phyloP scores from a whole-genome alignment of 2,113 vertebrate genomes.

The Myotis brandtii region DNA sequence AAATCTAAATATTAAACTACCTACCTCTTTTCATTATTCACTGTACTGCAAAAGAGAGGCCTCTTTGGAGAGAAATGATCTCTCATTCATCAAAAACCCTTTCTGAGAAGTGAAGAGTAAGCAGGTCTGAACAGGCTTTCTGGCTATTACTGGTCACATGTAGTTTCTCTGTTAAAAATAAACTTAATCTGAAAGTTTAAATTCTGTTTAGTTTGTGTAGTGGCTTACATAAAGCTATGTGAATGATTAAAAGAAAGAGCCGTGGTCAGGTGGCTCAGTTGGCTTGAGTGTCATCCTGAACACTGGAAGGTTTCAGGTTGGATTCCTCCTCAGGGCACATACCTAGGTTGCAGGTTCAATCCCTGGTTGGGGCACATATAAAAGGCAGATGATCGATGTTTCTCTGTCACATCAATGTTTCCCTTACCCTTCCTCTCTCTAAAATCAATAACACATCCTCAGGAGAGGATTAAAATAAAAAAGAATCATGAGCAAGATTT shows the following conservation, averaged over 20 bases:
- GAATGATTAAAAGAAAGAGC: slow-evolving; percentile 16
- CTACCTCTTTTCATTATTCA: slow-evolving; percentile 66
- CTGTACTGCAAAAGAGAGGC: slow-evolving; percentile 47
- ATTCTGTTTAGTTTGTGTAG: not conserved
- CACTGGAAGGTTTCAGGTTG: not conserved
- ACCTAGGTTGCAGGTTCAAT: too few relatives aligned
- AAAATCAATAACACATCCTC: not conserved
- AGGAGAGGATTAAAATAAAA: not conserved
- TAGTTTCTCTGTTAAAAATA: slow-evolving; percentile 1
- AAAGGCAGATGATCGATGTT: too few relatives aligned
- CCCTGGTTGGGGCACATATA: too few relatives aligned
- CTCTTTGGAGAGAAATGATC: slow-evolving; percentile 62
- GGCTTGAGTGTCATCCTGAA: not conserved
- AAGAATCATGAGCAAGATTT: not conserved
- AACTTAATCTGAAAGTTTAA: not conserved
- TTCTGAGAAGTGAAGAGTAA: not conserved
- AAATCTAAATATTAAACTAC: slow-evolving; percentile 79
- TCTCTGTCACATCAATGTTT: too few relatives aligned
- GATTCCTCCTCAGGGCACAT: not conserved
- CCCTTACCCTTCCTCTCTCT: not conserved
- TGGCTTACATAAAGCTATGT: not conserved
- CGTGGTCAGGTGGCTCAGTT: not conserved
- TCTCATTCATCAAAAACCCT: not conserved
- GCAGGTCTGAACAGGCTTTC: not conserved
- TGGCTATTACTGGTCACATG: not conserved